Conservation (phyloP, 2,113 vertebrate genomes). For the Rhinopomastus cyanomelas region DNA sequence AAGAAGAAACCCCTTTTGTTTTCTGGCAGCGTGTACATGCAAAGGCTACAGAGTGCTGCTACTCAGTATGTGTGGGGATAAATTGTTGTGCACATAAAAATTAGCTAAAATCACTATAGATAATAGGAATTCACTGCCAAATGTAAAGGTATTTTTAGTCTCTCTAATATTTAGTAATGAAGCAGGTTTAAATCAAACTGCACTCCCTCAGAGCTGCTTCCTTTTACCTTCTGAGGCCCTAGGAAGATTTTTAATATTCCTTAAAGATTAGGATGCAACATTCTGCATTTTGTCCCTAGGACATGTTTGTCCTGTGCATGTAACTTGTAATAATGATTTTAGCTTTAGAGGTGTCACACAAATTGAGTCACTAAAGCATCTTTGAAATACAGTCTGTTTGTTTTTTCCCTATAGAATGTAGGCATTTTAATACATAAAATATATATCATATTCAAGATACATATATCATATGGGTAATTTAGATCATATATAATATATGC, state of each 20-base stretch:
- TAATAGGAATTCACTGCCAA: background rate
- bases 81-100: background rate
- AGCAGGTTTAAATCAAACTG: background rate
- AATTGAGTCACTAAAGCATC: background rate
- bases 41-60: background rate
- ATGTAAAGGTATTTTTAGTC: background rate
- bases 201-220: background rate
- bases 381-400: background rate
- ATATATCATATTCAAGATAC: background rate
- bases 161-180: background rate
- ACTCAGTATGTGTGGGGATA: background rate
- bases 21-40: background rate
- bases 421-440: background rate
- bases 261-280: background rate
- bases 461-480: too few species aligned
- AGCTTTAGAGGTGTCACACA: background rate
- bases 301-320: rapidly evolving
- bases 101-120: background rate
- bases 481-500: too few species aligned
- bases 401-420: background rate
- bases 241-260: background rate
- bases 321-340: background rate
- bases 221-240: background rate
- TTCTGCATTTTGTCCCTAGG: background rate
- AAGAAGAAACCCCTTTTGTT: background rate